Evolutionary conservation across 2,797 vertebrate genomes (phyloP).

Genomic region (Mallotus villosus): DNA sequence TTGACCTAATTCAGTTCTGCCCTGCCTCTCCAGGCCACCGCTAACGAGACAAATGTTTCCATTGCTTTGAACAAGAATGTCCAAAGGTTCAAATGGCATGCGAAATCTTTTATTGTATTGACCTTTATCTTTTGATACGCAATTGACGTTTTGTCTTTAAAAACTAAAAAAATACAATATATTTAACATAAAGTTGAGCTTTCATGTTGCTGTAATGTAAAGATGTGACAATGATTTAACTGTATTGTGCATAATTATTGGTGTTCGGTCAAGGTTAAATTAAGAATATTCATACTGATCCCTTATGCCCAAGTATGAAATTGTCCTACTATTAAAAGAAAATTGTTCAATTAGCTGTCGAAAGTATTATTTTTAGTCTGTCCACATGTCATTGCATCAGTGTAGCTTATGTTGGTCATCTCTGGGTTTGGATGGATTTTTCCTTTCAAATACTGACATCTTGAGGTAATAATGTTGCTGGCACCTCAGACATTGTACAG

Average conservation of each 20-base stretch:
- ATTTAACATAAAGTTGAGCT: background rate
- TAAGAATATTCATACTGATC: too few species aligned
- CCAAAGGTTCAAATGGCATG: background rate
- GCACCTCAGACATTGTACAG: background rate
- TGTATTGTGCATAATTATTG: background rate
- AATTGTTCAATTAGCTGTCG: conserved; percentile 9
- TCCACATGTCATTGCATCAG: too few species aligned
- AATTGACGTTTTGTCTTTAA: background rate
- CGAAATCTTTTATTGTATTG: background rate
- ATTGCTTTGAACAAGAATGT: background rate
- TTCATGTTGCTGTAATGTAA: background rate
- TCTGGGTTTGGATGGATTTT: conserved; percentile 16
- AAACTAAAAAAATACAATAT: background rate
- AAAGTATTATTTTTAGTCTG: too few species aligned
- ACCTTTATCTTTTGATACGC: background rate
- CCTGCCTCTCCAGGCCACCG: background rate
- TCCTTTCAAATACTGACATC: conserved; percentile 47
- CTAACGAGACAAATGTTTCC: background rate
- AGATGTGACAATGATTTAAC: background rate
- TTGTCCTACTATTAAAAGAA: too few species aligned
- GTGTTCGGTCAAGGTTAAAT: too few species aligned
- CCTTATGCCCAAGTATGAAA: background rate
- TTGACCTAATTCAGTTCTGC: conserved; percentile 59
- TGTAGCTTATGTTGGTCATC: background rate
- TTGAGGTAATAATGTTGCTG: background rate